These are phyloP conservation scores for Thalassophryne amazonica DNA, from an alignment of 2,797 vertebrate species.

Conservation along the genomic window DNA sequence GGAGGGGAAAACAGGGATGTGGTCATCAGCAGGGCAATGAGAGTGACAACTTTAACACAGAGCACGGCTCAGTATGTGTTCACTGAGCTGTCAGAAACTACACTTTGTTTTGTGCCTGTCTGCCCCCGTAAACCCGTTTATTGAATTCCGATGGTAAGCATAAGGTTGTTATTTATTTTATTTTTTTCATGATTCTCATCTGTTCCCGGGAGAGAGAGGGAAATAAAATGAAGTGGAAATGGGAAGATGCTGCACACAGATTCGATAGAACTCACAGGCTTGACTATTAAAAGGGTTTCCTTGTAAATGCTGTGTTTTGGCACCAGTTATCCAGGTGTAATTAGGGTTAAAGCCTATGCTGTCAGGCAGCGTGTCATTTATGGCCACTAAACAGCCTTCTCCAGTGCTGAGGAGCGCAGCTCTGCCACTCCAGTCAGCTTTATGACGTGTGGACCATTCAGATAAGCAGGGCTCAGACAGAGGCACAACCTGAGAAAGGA, in stretches of 20 bases:
- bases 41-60: slow-evolving; percentile 5
- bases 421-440: slow-evolving; percentile 65
- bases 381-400: slow-evolving; percentile 51
- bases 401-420: slow-evolving; percentile 37
- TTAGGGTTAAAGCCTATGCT: slow-evolving; percentile 60
- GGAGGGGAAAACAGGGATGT: not conserved
- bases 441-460: slow-evolving; percentile 51
- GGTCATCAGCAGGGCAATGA: slow-evolving; percentile 11
- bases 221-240: slow-evolving; percentile 22
- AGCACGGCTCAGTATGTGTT: slow-evolving; percentile 13
- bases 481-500: slow-evolving; percentile 12
- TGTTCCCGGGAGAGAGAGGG: slow-evolving; percentile 6
- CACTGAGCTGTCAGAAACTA: slow-evolving; percentile 26
- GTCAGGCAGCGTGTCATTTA: slow-evolving; percentile 58
- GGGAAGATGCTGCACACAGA: slow-evolving; percentile 10
- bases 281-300: not conserved
- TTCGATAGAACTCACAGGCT: not conserved
- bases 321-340: slow-evolving; percentile 55
- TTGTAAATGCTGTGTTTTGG: slow-evolving; percentile 49
- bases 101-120: slow-evolving; percentile 24
- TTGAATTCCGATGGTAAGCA: slow-evolving; percentile 37
- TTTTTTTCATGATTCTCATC: slow-evolving; percentile 21
- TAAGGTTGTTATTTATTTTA: slow-evolving; percentile 20
- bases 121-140: slow-evolving; percentile 43
- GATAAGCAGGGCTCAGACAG: slow-evolving; percentile 43